Evolutionary conservation across 2,113 vertebrate genomes (phyloP).

Genomic region (Trogon surrucura): DNA sequence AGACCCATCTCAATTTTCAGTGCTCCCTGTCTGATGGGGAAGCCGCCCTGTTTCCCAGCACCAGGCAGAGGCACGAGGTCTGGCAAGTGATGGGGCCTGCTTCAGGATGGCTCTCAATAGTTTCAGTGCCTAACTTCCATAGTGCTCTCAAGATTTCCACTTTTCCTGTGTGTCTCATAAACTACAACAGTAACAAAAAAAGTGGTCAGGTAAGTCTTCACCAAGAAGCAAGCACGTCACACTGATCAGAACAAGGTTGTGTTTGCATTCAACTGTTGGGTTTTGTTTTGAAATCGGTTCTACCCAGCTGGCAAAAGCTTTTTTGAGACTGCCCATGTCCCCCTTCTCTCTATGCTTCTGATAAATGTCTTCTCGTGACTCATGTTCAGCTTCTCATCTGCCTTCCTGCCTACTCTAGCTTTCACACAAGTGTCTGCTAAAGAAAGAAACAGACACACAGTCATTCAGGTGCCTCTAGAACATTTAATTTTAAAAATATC

Average conservation of each 20-base stretch:
- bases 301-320: neutral
- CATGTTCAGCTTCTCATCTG: neutral
- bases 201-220: neutral
- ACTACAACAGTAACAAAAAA: neutral
- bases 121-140: neutral
- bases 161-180: neutral
- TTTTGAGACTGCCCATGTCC: neutral
- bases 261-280: neutral
- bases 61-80: neutral
- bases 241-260: neutral
- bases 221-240: neutral
- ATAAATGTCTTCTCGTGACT: neutral
- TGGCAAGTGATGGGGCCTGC: neutral
- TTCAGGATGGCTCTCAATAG: neutral
- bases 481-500: constrained; percentile 28
- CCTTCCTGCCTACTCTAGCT: neutral
- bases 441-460: constrained; percentile 42
- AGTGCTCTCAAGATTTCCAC: neutral
- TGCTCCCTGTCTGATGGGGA: neutral
- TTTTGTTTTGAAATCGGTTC: neutral
- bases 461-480: constrained; percentile 20
- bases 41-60: neutral
- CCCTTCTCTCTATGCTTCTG: neutral
- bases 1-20: neutral
- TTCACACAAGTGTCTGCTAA: constrained; percentile 13